Base-by-base conservation (phyloP, 2,113 vertebrate species). In the Daboia siamensis region DNA sequence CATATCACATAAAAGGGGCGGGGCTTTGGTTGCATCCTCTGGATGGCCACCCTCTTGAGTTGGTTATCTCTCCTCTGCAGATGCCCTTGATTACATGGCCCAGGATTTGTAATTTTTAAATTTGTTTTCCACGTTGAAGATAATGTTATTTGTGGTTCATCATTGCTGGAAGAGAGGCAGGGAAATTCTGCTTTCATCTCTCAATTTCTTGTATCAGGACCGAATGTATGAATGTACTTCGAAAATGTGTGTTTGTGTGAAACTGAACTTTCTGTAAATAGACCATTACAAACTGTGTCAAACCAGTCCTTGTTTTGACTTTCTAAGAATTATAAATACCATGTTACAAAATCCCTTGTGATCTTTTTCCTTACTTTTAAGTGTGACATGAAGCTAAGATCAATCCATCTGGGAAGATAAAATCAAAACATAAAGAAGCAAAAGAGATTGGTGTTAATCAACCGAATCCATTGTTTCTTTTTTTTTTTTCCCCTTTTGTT, bases 181-280 rank as follows among this genome's bases (percentile, higher is more conserved):
- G 94, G 69, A 10, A 3, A 86, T 44, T 86, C 54, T 85, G 94
- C 1, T 51, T 46, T 11, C 87, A 57, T 88, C 39, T 56, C 29
- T 48, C 15, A 33, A 33, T 15, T 15, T 94, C 20, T 94, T 94
- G 87, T 54, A 94, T 95, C 95, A 94, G 95, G 54, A 95, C 93
- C 92, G 96, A 97, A 97, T 97, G 95, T 97, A 96, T 96, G 96
- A 95, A 91, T 97, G 96, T 97, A 96, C 95, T 95, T 95, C 86
- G 48, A 92, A 95, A 93, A 69, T 85, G 21, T 33, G 90, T 59
- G 24, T 64, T 93, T 89, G 74, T 94, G 95, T 96, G 94, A 95
- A 96, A 93, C 94, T 94, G 94, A 94, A 94, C 54, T 95, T 96
- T 91, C 92, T 97, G 96, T 97, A 96, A 95, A 90, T 94, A 96